Base-by-base conservation (phyloP, 2,113 vertebrate genomes). In the Sisor rabdophorus region DNA sequence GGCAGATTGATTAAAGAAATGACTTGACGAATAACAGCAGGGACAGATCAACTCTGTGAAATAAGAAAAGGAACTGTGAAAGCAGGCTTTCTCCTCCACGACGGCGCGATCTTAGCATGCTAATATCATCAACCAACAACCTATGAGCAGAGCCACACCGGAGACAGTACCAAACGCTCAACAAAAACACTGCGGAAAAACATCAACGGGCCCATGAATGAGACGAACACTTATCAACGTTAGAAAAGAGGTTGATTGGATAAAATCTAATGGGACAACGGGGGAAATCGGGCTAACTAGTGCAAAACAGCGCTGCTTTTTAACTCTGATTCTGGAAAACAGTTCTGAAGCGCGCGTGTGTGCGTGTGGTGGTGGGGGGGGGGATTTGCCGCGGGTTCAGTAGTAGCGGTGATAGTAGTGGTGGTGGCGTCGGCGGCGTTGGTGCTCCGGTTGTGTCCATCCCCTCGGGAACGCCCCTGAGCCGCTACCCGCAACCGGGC, bases 391-490 rank as follows among this genome's bases (percentile, higher is more conserved):
- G 81, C 69, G 59, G 81, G 83, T 80, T 87, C 76, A 83, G 83
- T 4, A 26, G 63, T 8, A 24, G 63, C 22, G 11, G 40, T 16
- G 26, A 28, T 13, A 4, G 40, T 9, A 44, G 9, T 9, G 40
- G 5, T 44, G 40, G 9, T 44, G 40, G 22, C 83, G 85, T 82
- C 79, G 84, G 80, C 75, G 82, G 84, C 84, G 84, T 79, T 80
- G 85, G 81, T 71, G 84, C 79, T 87, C 88, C 86, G 83, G 70
- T 86, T 81, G 76, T 85, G 85, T 83, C 84, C 87, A 79, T 80
- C 87, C 86, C 83, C 86, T 76, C 85, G 88, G 87, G 84, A 85
- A 88, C 88, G 85, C 88, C 90, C 91, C 86, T 89, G 87, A 86
- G 85, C 88, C 86, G 84, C 88, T 87, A 89, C 86, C 88, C 86